Percentiles rank a stretch among this genome's conserved stretches.
phyloP scores from a whole-genome alignment of 2,113 vertebrate genomes.

The Oreotrochilus melanogaster region DNA sequence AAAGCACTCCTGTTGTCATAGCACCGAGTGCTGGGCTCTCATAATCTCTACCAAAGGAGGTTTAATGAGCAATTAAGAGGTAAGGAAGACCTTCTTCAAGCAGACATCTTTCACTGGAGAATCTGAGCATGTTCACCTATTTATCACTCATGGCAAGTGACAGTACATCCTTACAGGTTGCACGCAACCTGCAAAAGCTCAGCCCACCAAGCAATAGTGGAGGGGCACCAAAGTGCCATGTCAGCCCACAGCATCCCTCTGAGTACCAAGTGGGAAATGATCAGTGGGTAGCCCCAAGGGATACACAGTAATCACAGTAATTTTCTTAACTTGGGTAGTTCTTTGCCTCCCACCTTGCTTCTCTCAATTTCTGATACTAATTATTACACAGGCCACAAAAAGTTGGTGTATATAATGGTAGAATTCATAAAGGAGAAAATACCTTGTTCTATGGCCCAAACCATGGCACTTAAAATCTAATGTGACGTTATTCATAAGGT shows the following conservation, averaged over 20 bases:
- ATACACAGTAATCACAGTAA: fast-evolving
- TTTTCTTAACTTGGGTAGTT: neutral
- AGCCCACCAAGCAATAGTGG: fast-evolving
- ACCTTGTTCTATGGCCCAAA: neutral
- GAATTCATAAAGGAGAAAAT: slow-evolving; percentile 20
- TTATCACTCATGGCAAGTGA: neutral
- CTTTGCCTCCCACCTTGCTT: neutral
- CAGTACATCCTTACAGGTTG: neutral
- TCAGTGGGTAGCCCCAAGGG: neutral
- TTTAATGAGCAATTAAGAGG: neutral
- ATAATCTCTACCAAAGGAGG: neutral
- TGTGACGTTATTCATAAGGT: neutral
- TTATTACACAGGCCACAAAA: neutral
- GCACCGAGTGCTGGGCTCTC: neutral
- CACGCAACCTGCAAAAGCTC: fast-evolving
- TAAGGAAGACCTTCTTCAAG: neutral
- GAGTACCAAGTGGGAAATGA: fast-evolving
- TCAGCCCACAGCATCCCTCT: neutral
- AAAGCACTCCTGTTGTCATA: neutral
- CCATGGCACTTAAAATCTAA: slow-evolving; percentile 48
- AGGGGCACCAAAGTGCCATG: fast-evolving
- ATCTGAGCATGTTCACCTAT: fast-evolving
- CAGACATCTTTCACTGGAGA: neutral
- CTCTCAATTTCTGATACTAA: neutral
- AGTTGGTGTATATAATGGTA: neutral